phyloP scores from a whole-genome alignment of 2,888 invertebrate genomes.

The Tuberolachnus salignus region DNA sequence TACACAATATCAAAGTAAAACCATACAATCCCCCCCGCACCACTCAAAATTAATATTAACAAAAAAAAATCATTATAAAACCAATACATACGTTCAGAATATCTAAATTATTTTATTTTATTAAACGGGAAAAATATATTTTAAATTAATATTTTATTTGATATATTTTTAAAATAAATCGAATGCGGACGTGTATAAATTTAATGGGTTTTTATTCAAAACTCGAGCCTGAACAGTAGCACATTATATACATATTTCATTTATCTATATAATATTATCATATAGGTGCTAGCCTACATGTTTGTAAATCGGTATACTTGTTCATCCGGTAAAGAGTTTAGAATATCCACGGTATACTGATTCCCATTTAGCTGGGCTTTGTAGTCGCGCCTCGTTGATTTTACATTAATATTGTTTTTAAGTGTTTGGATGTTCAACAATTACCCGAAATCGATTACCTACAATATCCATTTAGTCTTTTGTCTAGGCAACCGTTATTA shows the following conservation, averaged over 20 bases:
- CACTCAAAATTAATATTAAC: no score
- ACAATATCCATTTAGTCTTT: no score
- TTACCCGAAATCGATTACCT: no score
- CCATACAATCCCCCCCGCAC: no score
- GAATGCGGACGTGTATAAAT: neutral
- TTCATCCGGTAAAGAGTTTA: slow-evolving; percentile 65
- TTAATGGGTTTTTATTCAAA: neutral
- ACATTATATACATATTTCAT: neutral
- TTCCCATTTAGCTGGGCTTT: slow-evolving; percentile 68
- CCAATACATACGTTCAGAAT: no score
- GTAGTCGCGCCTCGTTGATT: neutral
- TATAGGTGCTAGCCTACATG: neutral
- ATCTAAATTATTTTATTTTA: no score
- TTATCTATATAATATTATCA: neutral
- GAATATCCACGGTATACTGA: slow-evolving; percentile 71
- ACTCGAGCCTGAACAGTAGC: neutral
- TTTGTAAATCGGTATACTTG: slow-evolving; percentile 55
- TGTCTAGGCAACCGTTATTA: no score
- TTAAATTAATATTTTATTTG: no score
- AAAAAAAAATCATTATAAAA: no score
- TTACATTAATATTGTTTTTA: no score
- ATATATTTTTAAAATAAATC: neutral
- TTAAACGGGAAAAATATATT: neutral
- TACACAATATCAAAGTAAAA: no score
- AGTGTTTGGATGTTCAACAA: no score